These are phyloP conservation scores for Bombus pyrosoma DNA, from an alignment of 1,140 invertebrate species.

Conservation along the genomic window DNA sequence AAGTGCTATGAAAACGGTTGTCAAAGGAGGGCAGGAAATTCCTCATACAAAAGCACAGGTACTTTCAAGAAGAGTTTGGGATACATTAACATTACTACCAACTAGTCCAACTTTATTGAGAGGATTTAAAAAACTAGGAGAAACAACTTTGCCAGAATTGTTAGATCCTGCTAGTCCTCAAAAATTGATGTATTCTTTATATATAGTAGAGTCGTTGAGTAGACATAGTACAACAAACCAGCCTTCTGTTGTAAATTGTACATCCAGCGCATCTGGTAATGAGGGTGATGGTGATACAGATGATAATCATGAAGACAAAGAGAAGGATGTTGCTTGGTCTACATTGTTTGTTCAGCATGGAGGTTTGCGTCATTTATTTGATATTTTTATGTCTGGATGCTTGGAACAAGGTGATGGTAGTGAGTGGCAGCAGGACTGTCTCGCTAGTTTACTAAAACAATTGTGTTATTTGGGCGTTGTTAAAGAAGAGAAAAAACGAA, in stretches of 20 bases:
- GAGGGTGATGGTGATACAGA: conserved; percentile 78
- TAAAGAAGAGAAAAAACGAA: conserved; percentile 82
- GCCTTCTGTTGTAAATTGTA: conserved; percentile 38
- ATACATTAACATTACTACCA: conserved; percentile 94
- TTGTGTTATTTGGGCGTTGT: conserved; percentile 92
- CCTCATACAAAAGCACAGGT: conserved; percentile 95
- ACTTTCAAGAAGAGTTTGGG: conserved; percentile 95
- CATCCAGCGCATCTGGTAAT: conserved; percentile 60
- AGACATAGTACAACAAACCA: conserved; percentile 61
- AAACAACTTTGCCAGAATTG: conserved; percentile 87
- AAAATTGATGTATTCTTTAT: conserved; percentile 96
- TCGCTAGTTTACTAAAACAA: conserved; percentile 92
- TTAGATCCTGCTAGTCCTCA: conserved; percentile 94
- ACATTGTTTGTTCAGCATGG: conserved; percentile 92
- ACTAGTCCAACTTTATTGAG: conserved; percentile 92
- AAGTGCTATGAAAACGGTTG: conserved; percentile 90
- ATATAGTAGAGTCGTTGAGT: conserved; percentile 92
- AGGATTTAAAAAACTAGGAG: conserved; percentile 90
- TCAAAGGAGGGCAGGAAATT: conserved; percentile 88
- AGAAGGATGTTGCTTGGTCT: conserved; percentile 85
- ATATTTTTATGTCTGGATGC: conserved; percentile 94
- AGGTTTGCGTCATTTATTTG: conserved; percentile 93
- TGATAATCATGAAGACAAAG: conserved; percentile 72
- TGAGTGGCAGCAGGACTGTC: conserved; percentile 97
- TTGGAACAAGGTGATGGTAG: conserved; percentile 86